These are phyloP conservation scores for Cryptosula pallasiana DNA, from an alignment of 2,888 invertebrate species.

Conservation along the genomic window DNA sequence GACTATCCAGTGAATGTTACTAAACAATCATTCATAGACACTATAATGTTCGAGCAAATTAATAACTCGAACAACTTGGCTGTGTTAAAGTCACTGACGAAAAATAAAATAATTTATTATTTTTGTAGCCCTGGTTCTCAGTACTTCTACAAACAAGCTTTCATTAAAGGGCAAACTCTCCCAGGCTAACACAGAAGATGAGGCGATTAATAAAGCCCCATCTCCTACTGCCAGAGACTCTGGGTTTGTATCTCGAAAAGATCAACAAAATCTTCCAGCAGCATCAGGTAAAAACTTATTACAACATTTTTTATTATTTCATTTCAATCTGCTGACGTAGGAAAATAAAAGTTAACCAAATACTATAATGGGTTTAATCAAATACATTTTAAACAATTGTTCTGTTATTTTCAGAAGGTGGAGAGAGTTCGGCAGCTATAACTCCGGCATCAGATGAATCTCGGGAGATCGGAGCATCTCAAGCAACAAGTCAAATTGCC, in stretches of 20 bases:
- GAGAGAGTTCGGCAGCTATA: neutral
- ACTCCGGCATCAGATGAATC: neutral
- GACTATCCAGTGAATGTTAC: no score
- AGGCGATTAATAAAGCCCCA: neutral
- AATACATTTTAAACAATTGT: no score
- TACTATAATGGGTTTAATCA: no score
- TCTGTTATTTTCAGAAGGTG: no score
- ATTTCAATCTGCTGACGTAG: no score
- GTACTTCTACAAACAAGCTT: neutral
- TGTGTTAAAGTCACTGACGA: no score
- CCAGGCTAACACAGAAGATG: neutral
- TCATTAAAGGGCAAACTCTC: conserved; percentile 8
- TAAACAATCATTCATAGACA: no score
- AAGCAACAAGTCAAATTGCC: neutral
- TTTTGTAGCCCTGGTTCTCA: conserved; percentile 8
- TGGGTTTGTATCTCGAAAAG: conserved; percentile 14
- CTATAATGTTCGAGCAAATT: no score
- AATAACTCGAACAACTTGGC: no score
- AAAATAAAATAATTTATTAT: no score
- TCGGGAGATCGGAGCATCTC: neutral
- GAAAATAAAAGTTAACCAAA: no score
- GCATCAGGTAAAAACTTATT: conserved; percentile 19
- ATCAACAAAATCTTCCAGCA: conserved; percentile 2
- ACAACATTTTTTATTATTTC: no score
- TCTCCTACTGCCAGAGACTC: conserved; percentile 9